Evolutionary conservation across 53 echinoderm and acorn worm species (phyloP).

Genomic region (Holothuria leucospilota): DNA sequence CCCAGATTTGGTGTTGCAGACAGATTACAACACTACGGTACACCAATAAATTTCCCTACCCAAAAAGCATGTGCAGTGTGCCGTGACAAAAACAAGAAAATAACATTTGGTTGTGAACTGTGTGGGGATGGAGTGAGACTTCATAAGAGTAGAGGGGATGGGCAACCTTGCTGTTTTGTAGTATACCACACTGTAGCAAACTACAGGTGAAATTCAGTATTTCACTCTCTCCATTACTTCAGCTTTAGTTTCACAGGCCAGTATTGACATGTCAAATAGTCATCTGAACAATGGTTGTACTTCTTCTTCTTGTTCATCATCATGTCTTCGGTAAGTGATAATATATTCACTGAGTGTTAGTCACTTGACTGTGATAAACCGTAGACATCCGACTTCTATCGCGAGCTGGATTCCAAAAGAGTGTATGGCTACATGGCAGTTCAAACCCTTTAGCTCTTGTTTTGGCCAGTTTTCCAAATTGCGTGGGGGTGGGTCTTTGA

Average conservation of each 20-base stretch:
- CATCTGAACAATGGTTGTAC: slow-evolving; percentile 3
- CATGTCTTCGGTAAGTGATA: background rate
- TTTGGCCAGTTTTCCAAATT: too few relatives aligned
- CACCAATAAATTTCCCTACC: too few relatives aligned
- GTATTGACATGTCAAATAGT: background rate
- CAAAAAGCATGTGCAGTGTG: too few relatives aligned
- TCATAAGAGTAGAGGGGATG: background rate
- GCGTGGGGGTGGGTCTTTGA: too few relatives aligned
- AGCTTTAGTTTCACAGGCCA: background rate
- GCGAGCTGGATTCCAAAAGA: too few relatives aligned
- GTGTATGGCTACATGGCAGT: background rate
- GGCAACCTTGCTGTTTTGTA: background rate
- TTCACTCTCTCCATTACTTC: background rate
- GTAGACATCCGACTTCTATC: background rate
- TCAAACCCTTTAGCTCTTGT: too few relatives aligned
- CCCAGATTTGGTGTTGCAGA: too few relatives aligned
- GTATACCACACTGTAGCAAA: background rate
- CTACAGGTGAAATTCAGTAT: background rate
- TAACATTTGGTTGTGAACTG: background rate
- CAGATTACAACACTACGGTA: too few relatives aligned
- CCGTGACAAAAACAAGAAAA: too few relatives aligned
- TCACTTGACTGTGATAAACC: slow-evolving; percentile 8
- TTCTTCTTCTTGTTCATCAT: background rate
- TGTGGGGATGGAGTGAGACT: background rate
- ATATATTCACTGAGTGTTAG: slow-evolving; percentile 2